phyloP scores from a whole-genome alignment of 2,888 invertebrate genomes.

The Drosophila demipolita region DNA sequence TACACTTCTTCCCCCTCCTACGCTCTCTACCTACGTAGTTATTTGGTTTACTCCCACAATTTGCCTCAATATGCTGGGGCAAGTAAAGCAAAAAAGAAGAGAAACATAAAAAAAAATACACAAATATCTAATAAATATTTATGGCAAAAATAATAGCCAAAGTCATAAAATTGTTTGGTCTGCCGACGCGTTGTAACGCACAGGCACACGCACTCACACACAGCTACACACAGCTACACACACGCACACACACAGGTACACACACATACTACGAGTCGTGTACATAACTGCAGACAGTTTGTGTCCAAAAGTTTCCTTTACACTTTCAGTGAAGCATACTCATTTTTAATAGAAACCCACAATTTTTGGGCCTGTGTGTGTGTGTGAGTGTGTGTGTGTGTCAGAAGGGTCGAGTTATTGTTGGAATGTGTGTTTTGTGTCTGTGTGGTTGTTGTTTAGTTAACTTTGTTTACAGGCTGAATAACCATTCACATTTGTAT shows the following conservation, averaged over 20 bases:
- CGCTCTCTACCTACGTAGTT: neutral
- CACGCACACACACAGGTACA: slow-evolving; percentile 8
- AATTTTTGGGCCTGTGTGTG: slow-evolving; percentile 26
- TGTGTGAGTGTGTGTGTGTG: slow-evolving; percentile 15
- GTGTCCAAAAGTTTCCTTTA: slow-evolving; percentile 33
- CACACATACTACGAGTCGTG: slow-evolving; percentile 16
- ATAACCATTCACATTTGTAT: neutral
- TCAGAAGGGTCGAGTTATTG: neutral
- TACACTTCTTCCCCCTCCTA: neutral
- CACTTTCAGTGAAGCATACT: slow-evolving; percentile 39
- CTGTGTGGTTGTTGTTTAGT: neutral
- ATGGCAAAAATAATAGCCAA: slow-evolving; percentile 61
- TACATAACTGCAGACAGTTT: slow-evolving; percentile 36
- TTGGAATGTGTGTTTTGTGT: neutral
- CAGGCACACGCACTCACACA: slow-evolving; percentile 12
- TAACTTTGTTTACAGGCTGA: neutral
- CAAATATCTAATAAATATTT: slow-evolving; percentile 74
- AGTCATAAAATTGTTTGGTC: slow-evolving; percentile 65
- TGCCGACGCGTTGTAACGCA: slow-evolving; percentile 13
- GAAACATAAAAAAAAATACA: slow-evolving; percentile 5
- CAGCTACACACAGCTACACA: slow-evolving; percentile 1
- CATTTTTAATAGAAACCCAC: slow-evolving; percentile 56
- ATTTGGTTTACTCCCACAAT: slow-evolving; percentile 12
- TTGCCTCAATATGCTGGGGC: slow-evolving; percentile 10
- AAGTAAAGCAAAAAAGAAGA: neutral